Conservation (phyloP, 1,140 invertebrate species). For the Chrysomallon squamiferum region DNA sequence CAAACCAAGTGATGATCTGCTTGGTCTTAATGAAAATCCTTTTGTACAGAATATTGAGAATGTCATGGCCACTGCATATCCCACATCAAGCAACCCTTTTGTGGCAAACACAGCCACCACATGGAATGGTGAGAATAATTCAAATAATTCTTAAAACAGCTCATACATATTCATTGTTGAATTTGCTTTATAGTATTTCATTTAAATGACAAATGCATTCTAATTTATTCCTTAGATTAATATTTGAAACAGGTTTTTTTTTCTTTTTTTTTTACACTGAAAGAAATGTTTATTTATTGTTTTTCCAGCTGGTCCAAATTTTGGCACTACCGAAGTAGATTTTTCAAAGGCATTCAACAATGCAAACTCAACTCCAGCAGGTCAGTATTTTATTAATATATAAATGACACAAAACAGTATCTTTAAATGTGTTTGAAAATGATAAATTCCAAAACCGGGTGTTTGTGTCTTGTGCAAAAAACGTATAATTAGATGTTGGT, state of each 20-base stretch:
- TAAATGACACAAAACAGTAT: too few relatives aligned
- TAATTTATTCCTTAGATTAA: too few relatives aligned
- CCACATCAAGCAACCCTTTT: slow-evolving; percentile 27
- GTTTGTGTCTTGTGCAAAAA: too few relatives aligned
- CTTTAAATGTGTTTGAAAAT: too few relatives aligned
- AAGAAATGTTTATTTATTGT: background rate
- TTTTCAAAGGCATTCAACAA: slow-evolving; percentile 57
- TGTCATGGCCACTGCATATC: slow-evolving; percentile 44
- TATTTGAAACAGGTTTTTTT: too few relatives aligned
- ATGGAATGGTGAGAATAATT: slow-evolving; percentile 1
- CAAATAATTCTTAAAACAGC: background rate
- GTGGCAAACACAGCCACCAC: slow-evolving; percentile 8
- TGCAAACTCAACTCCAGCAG: slow-evolving; percentile 12
- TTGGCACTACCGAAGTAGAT: slow-evolving; percentile 35
- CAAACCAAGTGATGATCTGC: slow-evolving; percentile 87
- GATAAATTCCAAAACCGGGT: too few relatives aligned
- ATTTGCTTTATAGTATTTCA: too few relatives aligned
- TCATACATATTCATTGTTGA: too few relatives aligned
- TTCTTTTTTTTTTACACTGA: too few relatives aligned
- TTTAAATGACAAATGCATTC: too few relatives aligned
- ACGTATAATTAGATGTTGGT: too few relatives aligned
- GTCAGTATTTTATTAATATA: too few relatives aligned
- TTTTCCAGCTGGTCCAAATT: background rate
- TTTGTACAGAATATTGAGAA: slow-evolving; percentile 77
- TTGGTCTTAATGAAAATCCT: slow-evolving; percentile 85